phyloP scores from a whole-genome alignment of 2,888 invertebrate species.

The Nemurella pictetii region DNA sequence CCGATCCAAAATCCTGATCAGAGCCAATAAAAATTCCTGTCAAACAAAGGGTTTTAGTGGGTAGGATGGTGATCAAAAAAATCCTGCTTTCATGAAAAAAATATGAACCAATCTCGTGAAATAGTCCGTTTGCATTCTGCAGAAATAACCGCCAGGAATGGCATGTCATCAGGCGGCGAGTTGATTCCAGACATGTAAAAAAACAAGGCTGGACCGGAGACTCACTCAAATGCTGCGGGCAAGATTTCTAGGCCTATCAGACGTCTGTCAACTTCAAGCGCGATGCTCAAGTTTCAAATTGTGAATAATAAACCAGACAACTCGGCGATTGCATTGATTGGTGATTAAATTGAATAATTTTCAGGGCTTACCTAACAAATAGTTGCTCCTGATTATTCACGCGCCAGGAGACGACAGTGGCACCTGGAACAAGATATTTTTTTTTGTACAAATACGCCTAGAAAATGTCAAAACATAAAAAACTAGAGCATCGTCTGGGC shows the following conservation, averaged over 20 bases:
- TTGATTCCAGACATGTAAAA: conserved; percentile 41
- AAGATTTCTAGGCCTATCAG: conserved; percentile 9
- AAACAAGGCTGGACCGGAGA: conserved; percentile 38
- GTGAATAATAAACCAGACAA: too few relatives aligned
- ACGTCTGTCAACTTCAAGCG: not conserved
- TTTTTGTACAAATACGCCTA: conserved; percentile 32
- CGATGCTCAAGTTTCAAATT: conserved; percentile 18
- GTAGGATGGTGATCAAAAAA: not conserved
- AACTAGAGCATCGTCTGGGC: conserved; percentile 41
- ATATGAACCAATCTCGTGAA: not conserved
- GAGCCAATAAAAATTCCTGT: not conserved
- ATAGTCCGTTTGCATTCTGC: conserved; percentile 8
- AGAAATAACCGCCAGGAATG: conserved; percentile 28
- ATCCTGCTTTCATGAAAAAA: not conserved
- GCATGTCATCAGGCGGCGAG: conserved; percentile 32
- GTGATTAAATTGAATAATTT: not conserved
- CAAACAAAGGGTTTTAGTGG: not conserved
- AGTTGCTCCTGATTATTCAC: conserved; percentile 95
- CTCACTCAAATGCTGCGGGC: conserved; percentile 40
- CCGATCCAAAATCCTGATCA: not conserved
- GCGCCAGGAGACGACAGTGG: conserved; percentile 95
- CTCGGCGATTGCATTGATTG: not conserved
- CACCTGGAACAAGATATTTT: conserved; percentile 66
- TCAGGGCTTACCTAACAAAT: conserved; percentile 82
- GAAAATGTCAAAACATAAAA: conserved; percentile 42